Base-by-base conservation (phyloP, 2,888 invertebrate species). In the Eustalomyia histrio region DNA sequence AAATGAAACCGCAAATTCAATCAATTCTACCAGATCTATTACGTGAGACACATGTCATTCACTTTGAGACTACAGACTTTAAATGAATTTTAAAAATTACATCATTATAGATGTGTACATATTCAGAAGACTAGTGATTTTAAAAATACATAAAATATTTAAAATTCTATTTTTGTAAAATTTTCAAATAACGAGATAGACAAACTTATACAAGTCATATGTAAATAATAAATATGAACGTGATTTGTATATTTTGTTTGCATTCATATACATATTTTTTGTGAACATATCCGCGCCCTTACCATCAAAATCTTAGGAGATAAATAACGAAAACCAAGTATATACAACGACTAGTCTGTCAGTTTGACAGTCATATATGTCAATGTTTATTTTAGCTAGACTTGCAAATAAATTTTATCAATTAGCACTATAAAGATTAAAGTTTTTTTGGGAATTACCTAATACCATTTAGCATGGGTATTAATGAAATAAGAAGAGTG, bases 381-480 rank as follows among this genome's bases (percentile, higher is more conserved):
- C 33, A 57, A 21, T 68, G 63, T 68, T 68, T 50, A 18, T 5
- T 55, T 0, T 10, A 47, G 21, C 53, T 47, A 71, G 61, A 61
- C 67, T 74, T 64, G 65, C 76, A 58, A 72, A 53, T 60, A 58
- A 53, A 52, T 64, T 68, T 69, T 69, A 64, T 76, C 35, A 80
- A 73, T 80, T 80, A 76, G 63, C 80, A 76, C 67, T 60, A 47
- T 16, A 60, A 43, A 79, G 14, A 55, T 75, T 16, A 39, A 60
- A 18, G 8, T 69, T 53, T 47, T 21, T 73, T 73, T 63, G 57
- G 65, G 58, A 60, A 67, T 75, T 71, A 61, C 71, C 65, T 18
- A 69, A 75, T 21, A 17, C 0, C 1, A 39, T 3, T 10, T 12
- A 39, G 12, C 16, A 21, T 12, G 39, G 14, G n/a, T 14, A 60